Base-by-base conservation (phyloP, 2,113 vertebrate genomes). In the Rhagologus leucostigma region DNA sequence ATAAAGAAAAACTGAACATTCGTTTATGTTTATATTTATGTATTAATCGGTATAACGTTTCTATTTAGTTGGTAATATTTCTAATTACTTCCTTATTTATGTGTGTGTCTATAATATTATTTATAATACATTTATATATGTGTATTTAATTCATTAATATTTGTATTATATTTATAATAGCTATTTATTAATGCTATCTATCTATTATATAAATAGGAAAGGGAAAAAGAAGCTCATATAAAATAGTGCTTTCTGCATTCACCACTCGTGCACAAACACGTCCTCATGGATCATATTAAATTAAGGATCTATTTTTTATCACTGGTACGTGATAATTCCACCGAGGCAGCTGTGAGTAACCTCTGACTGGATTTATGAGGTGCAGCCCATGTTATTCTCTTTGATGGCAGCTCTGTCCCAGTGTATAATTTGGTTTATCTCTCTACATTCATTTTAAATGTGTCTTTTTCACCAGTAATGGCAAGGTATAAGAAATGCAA, bases 381-480 rank as follows among this genome's bases (percentile, higher is more conserved):
- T 21, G 15, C 47, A 24, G 15, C 4, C 42, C 19, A 0, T 5
- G 4, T 18, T 21, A 6, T 32, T 65, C 2, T 14, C 12, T 22
- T 11, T 8, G 56, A 13, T 16, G 12, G 7, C 20, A 77, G 20
- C 24, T 46, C 60, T 71, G 42, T 15, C 65, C 27, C 10, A 3
- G 2, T 0, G 1, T 14, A 24, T 20, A 16, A 44, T 13, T 4
- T 42, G 18, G 3, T 46, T 7, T 59, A 3, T 44, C 74, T 35
- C 39, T 11, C 6, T 12, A 5, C 1, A 0, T 16, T 70, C 11
- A 8, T 24, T 60, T 44, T 30, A 26, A 76, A 44, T 4, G 3
- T 59, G 16, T n/a, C 9, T n/a, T 37, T 82, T 62, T 7, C 24
- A 90, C 83, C 97, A 96, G 96, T 20, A 77, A 98, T 98, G 98